A percentile compares a stretch with the other conserved stretches of the same genome.
phyloP scores from a whole-genome alignment of 2,888 invertebrate genomes.

The Caenorhabditis macrosperma region DNA sequence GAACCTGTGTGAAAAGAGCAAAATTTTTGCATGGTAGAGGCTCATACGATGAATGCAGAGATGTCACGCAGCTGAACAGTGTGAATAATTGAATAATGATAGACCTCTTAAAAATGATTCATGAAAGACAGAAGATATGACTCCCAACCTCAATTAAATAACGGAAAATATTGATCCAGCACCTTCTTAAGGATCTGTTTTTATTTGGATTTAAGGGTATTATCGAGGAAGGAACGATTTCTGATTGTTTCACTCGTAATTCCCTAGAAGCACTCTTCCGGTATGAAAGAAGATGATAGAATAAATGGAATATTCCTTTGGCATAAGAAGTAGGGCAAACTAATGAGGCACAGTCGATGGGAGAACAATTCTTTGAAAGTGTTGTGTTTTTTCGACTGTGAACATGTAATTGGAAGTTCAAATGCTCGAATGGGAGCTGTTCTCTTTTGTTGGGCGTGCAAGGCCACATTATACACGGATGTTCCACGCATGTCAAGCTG shows the following conservation, averaged over 20 bases:
- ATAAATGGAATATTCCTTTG: too few relatives aligned
- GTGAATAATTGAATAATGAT: conserved; percentile 31
- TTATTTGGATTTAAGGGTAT: conserved; percentile 40
- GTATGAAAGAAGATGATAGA: too few relatives aligned
- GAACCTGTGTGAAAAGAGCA: conserved; percentile 30
- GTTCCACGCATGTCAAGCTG: conserved; percentile 64
- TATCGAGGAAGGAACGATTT: conserved; percentile 33
- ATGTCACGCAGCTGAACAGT: conserved; percentile 21
- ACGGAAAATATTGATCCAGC: conserved; percentile 13
- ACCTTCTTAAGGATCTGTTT: conserved; percentile 37
- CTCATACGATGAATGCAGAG: background rate
- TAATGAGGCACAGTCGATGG: too few relatives aligned
- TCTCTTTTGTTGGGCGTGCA: conserved; percentile 50
- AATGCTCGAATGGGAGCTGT: conserved; percentile 4
- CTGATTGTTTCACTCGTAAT: conserved; percentile 9
- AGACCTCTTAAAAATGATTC: conserved; percentile 19
- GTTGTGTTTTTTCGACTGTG: too few relatives aligned
- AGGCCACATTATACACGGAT: conserved; percentile 62
- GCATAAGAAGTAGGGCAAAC: too few relatives aligned
- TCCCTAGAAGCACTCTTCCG: conserved; percentile 1
- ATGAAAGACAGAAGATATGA: background rate
- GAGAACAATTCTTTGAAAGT: too few relatives aligned
- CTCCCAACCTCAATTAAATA: conserved; percentile 15
- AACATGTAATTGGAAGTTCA: background rate
- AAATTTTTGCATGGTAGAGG: conserved; percentile 28